Evolutionary conservation across 2,888 invertebrate species (phyloP).

Genomic region (Drosophila flavopinicola): DNA sequence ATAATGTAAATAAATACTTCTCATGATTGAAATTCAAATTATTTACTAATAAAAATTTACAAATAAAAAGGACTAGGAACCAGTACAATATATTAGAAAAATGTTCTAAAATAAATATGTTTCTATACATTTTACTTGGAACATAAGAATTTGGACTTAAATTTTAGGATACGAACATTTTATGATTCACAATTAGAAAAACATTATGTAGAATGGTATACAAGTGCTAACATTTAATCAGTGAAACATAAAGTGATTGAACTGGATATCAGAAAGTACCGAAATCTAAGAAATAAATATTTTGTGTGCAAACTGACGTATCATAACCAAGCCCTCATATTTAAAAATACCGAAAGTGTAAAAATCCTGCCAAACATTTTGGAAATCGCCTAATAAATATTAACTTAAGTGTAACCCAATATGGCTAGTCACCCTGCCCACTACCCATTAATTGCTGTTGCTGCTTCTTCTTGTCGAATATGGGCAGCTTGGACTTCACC

Average conservation of each 20-base stretch:
- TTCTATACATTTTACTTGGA: slow-evolving; percentile 16
- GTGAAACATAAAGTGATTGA: slow-evolving; percentile 33
- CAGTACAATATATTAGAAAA: slow-evolving; percentile 63
- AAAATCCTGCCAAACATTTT: slow-evolving; percentile 18
- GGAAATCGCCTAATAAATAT: slow-evolving; percentile 26
- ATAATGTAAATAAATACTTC: slow-evolving; percentile 74
- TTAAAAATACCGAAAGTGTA: slow-evolving; percentile 16
- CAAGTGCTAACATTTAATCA: slow-evolving; percentile 27
- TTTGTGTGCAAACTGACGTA: slow-evolving; percentile 25
- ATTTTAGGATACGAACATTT: slow-evolving; percentile 11
- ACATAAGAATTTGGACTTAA: slow-evolving; percentile 20
- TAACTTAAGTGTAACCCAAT: slow-evolving; percentile 16
- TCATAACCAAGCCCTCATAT: slow-evolving; percentile 14
- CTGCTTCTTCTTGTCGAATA: slow-evolving; percentile 90
- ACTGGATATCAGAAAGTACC: slow-evolving; percentile 12
- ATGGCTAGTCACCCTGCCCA: slow-evolving; percentile 39
- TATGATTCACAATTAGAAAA: slow-evolving; percentile 21
- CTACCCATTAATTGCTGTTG: slow-evolving; percentile 65
- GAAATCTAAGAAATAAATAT: slow-evolving; percentile 11
- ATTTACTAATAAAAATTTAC: slow-evolving; percentile 62
- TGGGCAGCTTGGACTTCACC: slow-evolving; percentile 92
- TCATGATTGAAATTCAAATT: slow-evolving; percentile 44
- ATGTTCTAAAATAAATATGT: slow-evolving; percentile 32
- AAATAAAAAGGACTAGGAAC: slow-evolving; percentile 76
- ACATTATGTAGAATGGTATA: slow-evolving; percentile 14